Percentiles rank a stretch among this genome's conserved stretches.
These are phyloP conservation scores for Plotosus lineatus DNA, from an alignment of 2,113 vertebrate species.

Conservation along the genomic window DNA sequence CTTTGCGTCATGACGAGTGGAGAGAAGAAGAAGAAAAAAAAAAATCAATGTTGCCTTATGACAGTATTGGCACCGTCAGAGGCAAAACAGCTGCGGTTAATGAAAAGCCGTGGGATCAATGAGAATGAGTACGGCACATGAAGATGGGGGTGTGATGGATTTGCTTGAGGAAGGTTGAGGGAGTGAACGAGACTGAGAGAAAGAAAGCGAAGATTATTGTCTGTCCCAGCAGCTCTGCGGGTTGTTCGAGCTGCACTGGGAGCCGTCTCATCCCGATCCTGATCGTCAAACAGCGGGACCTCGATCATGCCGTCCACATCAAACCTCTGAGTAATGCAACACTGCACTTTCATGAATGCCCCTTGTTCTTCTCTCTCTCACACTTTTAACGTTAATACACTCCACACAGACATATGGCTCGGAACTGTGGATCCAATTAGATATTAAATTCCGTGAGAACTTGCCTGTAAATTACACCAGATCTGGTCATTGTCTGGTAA, in stretches of 20 bases:
- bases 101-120: conserved; percentile 19
- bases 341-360: background rate
- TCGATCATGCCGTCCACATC: conserved; percentile 20
- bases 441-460: conserved; percentile 46
- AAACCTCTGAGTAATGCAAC: conserved; percentile 2
- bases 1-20: background rate
- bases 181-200: background rate
- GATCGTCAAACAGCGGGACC: background rate
- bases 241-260: background rate
- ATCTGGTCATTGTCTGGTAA: conserved; percentile 47
- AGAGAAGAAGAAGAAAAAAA: background rate
- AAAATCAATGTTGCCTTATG: conserved; percentile 2
- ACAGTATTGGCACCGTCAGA: background rate
- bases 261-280: background rate
- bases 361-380: background rate
- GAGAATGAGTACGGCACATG: background rate
- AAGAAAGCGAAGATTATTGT: background rate
- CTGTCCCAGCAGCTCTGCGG: background rate
- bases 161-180: background rate
- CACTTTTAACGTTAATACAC: conserved; percentile 36
- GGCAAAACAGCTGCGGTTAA: conserved; percentile 15
- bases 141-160: conserved; percentile 4
- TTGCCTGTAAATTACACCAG: conserved; percentile 43
- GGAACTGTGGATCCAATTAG: conserved; percentile 45
- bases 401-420: conserved; percentile 23